A percentile compares a stretch with the other conserved stretches of the same genome.
Conservation (phyloP, 2,797 vertebrate species). For the Sebastolobus alascanus region DNA sequence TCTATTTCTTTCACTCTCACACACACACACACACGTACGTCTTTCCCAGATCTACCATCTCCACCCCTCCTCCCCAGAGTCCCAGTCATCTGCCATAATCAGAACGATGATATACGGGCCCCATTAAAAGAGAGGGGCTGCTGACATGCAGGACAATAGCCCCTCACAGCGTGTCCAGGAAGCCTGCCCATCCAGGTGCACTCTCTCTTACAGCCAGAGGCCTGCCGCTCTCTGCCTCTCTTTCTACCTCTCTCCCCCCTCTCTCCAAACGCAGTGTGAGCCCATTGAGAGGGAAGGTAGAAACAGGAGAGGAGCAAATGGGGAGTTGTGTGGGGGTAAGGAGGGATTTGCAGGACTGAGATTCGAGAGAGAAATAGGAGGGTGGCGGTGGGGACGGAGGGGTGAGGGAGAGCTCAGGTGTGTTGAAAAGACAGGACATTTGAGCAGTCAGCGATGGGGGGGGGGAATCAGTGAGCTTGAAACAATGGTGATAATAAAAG, state of each 20-base stretch:
- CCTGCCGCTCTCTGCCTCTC: constrained; percentile 75
- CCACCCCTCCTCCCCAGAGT: constrained; percentile 62
- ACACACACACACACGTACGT: constrained; percentile 57
- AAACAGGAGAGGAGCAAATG: constrained; percentile 77
- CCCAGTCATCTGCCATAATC: constrained; percentile 84
- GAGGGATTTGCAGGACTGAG: constrained; percentile 65
- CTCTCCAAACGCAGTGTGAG: constrained; percentile 66
- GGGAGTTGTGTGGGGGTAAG: constrained; percentile 60
- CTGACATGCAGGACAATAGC: constrained; percentile 86
- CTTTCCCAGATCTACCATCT: constrained; percentile 68
- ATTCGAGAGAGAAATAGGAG: constrained; percentile 41
- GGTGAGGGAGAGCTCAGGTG: constrained; percentile 72
- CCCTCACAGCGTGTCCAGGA: constrained; percentile 89
- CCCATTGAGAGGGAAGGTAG: constrained; percentile 72
- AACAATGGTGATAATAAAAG: constrained; percentile 82
- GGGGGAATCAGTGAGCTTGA: constrained; percentile 69
- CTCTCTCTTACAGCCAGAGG: constrained; percentile 78
- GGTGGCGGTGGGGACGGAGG: not conserved
- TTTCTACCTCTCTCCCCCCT: constrained; percentile 31
- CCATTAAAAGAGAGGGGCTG: constrained; percentile 83
- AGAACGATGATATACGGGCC: constrained; percentile 84
- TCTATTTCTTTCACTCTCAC: constrained; percentile 42
- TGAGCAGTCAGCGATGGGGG: constrained; percentile 66
- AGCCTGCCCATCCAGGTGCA: constrained; percentile 83
- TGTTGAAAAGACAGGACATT: constrained; percentile 84